Evolutionary conservation across 23 tunicate species (phyloP).

Genomic region (Pegea sp.): DNA sequence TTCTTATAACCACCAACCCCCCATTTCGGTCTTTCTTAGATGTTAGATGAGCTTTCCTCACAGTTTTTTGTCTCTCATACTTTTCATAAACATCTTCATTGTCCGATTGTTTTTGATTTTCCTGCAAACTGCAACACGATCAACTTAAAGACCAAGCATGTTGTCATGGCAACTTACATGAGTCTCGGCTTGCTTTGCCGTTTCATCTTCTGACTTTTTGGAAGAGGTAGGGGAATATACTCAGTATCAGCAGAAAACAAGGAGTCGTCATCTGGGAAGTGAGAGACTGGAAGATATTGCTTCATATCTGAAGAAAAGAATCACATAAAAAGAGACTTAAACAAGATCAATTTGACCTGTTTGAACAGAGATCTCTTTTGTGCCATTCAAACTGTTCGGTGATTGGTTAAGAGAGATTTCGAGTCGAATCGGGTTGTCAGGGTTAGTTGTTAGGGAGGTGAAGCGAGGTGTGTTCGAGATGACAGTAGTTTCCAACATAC

Average conservation of each 20-base stretch:
- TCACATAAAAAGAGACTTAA: too few relatives aligned
- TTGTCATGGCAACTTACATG: too few relatives aligned
- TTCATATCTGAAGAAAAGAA: too few relatives aligned
- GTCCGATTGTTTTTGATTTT: too few relatives aligned
- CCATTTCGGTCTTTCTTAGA: slow-evolving; percentile 82
- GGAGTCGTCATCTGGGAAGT: neutral
- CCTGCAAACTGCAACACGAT: too few relatives aligned
- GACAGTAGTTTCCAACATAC: too few relatives aligned
- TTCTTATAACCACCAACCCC: slow-evolving; percentile 79
- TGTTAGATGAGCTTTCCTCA: too few relatives aligned
- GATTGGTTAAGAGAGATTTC: slow-evolving; percentile 53
- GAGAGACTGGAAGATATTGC: neutral
- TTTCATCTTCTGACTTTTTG: slow-evolving; percentile 3
- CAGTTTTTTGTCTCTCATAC: too few relatives aligned
- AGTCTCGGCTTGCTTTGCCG: neutral
- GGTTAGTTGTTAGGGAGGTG: neutral
- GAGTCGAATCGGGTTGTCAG: slow-evolving; percentile 30
- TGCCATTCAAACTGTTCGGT: slow-evolving; percentile 2
- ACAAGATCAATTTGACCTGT: slow-evolving; percentile 20
- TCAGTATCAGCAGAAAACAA: slow-evolving; percentile 18
- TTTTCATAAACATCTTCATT: too few relatives aligned
- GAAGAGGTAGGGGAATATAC: slow-evolving; percentile 46
- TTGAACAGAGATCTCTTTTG: slow-evolving; percentile 40
- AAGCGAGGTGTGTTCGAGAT: neutral
- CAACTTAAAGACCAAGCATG: too few relatives aligned